phyloP scores from a whole-genome alignment of 2,113 vertebrate species.

The Clarias gariepinus region DNA sequence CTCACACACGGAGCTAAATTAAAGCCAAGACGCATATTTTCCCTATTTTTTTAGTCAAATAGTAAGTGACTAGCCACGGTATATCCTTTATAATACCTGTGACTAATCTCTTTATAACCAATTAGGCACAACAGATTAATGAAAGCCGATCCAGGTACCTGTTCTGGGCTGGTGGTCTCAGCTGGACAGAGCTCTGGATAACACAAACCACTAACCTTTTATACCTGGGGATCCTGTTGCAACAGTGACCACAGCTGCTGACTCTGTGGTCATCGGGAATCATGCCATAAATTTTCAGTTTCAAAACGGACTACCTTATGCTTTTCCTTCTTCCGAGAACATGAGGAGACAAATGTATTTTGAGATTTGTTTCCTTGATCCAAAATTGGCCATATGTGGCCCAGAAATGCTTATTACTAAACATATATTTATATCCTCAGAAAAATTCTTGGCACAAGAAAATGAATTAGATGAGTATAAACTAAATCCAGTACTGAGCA shows the following conservation, averaged over 20 bases:
- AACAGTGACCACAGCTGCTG: slow-evolving; percentile 43
- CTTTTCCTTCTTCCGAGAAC: neutral
- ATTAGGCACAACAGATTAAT: neutral
- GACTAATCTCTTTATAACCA: slow-evolving; percentile 3
- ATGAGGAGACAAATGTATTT: neutral
- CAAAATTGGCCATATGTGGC: neutral
- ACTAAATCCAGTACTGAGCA: neutral
- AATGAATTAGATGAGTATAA: neutral
- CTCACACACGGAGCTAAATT: neutral
- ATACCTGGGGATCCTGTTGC: slow-evolving; percentile 26
- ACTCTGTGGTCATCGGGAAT: slow-evolving; percentile 12
- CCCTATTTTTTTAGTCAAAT: neutral
- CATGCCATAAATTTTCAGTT: slow-evolving; percentile 34
- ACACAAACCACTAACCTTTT: slow-evolving; percentile 34
- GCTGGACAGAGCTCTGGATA: slow-evolving; percentile 35
- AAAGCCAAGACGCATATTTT: neutral
- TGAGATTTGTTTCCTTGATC: neutral
- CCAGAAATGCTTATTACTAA: neutral
- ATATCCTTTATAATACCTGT: no score
- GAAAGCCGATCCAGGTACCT: slow-evolving; percentile 9
- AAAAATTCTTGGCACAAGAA: neutral
- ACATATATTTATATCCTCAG: neutral
- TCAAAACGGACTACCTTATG: neutral
- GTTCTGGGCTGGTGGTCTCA: slow-evolving; percentile 37
- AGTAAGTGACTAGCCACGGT: neutral